phyloP scores from a whole-genome alignment of 1,140 invertebrate genomes.

The Schlechtendalia chinensis region DNA sequence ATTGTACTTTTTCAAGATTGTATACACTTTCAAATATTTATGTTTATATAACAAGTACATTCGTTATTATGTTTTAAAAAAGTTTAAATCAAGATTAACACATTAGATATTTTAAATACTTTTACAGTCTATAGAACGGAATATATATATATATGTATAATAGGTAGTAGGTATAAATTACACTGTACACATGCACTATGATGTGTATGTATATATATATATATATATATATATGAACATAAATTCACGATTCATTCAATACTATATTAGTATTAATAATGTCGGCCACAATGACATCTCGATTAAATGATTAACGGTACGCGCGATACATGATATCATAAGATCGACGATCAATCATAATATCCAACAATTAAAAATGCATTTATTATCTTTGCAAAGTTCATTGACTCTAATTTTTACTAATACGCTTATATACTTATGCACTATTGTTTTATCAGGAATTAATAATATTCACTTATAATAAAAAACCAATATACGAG shows the following conservation, averaged over 20 bases:
- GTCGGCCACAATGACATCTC: background rate
- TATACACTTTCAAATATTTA: background rate
- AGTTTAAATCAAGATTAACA: background rate
- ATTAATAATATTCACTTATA: no score
- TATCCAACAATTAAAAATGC: background rate
- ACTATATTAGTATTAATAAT: background rate
- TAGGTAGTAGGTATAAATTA: background rate
- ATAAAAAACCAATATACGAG: no score
- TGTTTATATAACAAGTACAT: no score
- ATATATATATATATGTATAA: background rate
- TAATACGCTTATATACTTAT: no score
- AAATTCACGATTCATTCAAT: background rate
- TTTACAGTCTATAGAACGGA: background rate
- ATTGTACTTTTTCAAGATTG: background rate
- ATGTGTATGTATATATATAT: background rate
- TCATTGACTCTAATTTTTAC: conserved; percentile 10
- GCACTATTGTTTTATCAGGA: no score
- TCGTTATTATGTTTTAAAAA: no score
- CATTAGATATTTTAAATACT: background rate
- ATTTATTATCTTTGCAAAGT: background rate
- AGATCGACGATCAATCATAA: background rate
- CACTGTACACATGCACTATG: background rate
- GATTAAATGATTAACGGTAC: conserved; percentile 35
- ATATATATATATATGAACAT: background rate
- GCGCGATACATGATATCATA: background rate